phyloP scores from a whole-genome alignment of 2,888 invertebrate genomes.

The Eupithecia centaureata region DNA sequence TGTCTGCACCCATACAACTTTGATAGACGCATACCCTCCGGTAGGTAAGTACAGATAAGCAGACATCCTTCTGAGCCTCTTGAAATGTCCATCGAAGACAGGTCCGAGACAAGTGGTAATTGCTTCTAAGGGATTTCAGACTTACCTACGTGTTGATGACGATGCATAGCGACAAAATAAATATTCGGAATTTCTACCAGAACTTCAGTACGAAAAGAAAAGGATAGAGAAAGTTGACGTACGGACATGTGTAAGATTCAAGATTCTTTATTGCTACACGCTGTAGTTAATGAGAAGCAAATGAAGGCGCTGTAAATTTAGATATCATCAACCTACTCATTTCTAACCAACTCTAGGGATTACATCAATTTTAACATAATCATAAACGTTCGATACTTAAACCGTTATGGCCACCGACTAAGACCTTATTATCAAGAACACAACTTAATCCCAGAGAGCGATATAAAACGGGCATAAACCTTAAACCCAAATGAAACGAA shows the following conservation, averaged over 20 bases:
- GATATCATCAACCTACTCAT: constrained; percentile 13
- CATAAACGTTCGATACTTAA: constrained; percentile 31
- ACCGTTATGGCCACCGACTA: constrained; percentile 25
- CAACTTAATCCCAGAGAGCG: constrained; percentile 39
- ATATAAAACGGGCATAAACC: constrained; percentile 43
- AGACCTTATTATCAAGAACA: constrained; percentile 37
- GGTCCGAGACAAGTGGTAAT: constrained; percentile 61
- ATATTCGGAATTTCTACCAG: constrained; percentile 15
- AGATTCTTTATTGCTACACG: no score
- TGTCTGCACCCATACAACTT: constrained; percentile 41
- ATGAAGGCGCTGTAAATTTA: constrained; percentile 8
- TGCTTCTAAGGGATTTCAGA: constrained; percentile 58
- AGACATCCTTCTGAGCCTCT: constrained; percentile 57
- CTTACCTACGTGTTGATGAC: constrained; percentile 37
- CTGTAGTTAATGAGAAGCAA: neutral
- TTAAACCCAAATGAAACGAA: constrained; percentile 45
- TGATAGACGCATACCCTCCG: constrained; percentile 60
- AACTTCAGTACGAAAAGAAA: neutral
- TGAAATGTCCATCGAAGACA: constrained; percentile 56
- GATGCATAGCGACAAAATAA: constrained; percentile 34
- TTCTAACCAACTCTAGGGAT: constrained; percentile 14
- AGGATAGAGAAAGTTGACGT: neutral
- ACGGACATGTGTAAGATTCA: neutral
- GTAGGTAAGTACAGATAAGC: constrained; percentile 52
- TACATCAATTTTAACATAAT: constrained; percentile 25